Conservation (phyloP, 2,888 invertebrate genomes). For the Molanna angustata region DNA sequence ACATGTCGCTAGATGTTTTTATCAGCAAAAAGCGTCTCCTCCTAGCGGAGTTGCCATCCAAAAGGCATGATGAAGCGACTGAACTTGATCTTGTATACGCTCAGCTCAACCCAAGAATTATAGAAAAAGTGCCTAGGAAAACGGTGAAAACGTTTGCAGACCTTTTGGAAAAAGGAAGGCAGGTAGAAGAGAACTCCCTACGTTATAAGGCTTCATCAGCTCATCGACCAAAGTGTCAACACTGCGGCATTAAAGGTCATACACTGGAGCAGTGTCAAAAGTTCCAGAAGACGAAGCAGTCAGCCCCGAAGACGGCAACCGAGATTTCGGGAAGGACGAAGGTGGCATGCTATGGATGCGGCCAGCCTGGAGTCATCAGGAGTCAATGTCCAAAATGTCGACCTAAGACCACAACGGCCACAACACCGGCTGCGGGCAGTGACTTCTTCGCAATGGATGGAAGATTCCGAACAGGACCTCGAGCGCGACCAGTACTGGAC, state of each 20-base stretch:
- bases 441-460: constrained; percentile 1
- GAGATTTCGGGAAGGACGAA: constrained; percentile 7
- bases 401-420: not conserved
- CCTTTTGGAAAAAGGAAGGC: constrained; percentile 1
- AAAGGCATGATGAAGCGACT: constrained; percentile 29
- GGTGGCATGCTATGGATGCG: constrained; percentile 5
- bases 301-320: not conserved
- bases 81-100: constrained; percentile 33
- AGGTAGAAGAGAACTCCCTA: constrained; percentile 1
- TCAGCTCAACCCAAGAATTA: constrained; percentile 19
- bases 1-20: constrained; percentile 24
- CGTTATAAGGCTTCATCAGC: constrained; percentile 3
- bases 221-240: constrained; percentile 2
- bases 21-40: constrained; percentile 28
- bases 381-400: constrained; percentile 3
- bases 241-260: constrained; percentile 6
- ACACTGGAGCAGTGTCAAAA: constrained; percentile 3
- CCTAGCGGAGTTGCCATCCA: constrained; percentile 27
- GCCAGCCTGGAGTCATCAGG: constrained; percentile 3
- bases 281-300: not conserved
- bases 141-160: constrained; percentile 19
- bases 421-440: constrained; percentile 10
- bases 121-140: constrained; percentile 15
- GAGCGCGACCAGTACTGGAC: constrained; percentile 1
- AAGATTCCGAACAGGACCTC: not conserved